Base-by-base conservation (phyloP, 2,797 vertebrate genomes). In the Chaetodon trifasciatus region DNA sequence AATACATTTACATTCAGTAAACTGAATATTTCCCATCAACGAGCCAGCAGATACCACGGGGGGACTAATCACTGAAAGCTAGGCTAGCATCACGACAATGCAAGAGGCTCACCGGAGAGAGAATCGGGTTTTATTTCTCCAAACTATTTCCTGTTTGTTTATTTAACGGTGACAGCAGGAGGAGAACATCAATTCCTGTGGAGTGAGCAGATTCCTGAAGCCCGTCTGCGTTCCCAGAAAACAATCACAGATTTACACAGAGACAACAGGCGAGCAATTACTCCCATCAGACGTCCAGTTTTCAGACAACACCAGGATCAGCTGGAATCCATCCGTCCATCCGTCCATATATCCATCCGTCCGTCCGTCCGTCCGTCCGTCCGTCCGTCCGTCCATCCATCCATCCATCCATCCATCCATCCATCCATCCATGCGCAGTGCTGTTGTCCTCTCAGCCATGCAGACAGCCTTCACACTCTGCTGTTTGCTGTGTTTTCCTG, bases 391-490 rank as follows among this genome's bases (percentile, higher is more conserved):
- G 32, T 68, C 68, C 63, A 9, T 64, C 57, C 46, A 46, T 83
- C 49, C 21, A 40, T 70, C 70, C 65, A 35, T 65, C n/a, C 28
- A 32, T 32, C 28, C 28, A 32, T 32, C n/a, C 44, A 13, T 74
- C 57, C 17, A 42, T 80, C 56, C 35, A n/a, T 67, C 67, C 62
- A 8, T 63, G 28, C 28, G 3, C 28, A 32, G 28, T 32, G 28
- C 57, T 52, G 24, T 83, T 52, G 46, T 69, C 65, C 47, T 60
- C 24, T 19, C 42, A 6, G 28, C 67, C 57, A 65, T 15, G 15
- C 53, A 24, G 58, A 46, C 46, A 10, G 63, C 84, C 49, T 83
- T 86, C 80, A 76, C 83, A 79, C 82, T 67, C 63, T 49, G 28
- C 60, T 64, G 69, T 76, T 82, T 68, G 64, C 78, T 19, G 73